Evolutionary conservation across 2,888 invertebrate species (phyloP).

Genomic region (Sabellastarte sp.): DNA sequence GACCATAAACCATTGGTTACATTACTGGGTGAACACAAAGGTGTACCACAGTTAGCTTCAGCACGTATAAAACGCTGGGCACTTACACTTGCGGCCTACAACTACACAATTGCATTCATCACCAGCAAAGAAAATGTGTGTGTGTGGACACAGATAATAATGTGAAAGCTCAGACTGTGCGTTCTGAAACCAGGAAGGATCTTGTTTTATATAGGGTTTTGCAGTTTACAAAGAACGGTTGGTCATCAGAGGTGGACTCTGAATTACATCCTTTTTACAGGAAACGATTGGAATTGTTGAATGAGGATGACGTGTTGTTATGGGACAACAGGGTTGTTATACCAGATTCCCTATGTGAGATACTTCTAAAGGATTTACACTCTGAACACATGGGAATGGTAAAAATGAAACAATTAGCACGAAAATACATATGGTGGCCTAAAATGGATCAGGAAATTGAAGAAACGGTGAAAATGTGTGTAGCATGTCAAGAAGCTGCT

Average conservation of each 20-base stretch:
- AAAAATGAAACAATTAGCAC: conserved; percentile 5
- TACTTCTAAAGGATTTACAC: conserved; percentile 1
- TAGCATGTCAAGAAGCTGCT: background rate
- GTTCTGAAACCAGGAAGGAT: too few relatives aligned
- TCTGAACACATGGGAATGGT: conserved; percentile 4
- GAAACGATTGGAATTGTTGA: too few relatives aligned
- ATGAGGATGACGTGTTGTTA: too few relatives aligned
- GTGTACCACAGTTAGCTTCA: too few relatives aligned
- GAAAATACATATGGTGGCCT: conserved; percentile 7
- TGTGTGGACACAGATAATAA: too few relatives aligned
- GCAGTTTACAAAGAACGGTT: too few relatives aligned
- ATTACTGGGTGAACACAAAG: background rate
- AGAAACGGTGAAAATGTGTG: background rate
- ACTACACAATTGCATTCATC: background rate
- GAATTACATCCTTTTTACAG: too few relatives aligned
- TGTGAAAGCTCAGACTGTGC: too few relatives aligned
- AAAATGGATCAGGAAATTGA: conserved; percentile 5
- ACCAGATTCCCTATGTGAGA: background rate
- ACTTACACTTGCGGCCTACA: background rate
- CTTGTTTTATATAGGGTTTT: too few relatives aligned
- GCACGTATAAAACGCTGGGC: too few relatives aligned
- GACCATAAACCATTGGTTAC: background rate
- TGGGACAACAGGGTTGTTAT: background rate
- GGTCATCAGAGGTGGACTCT: too few relatives aligned
- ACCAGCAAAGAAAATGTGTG: background rate